These are phyloP conservation scores for Elaphurus davidianus DNA, from an alignment of 2,113 vertebrate genomes.

Conservation along the genomic window DNA sequence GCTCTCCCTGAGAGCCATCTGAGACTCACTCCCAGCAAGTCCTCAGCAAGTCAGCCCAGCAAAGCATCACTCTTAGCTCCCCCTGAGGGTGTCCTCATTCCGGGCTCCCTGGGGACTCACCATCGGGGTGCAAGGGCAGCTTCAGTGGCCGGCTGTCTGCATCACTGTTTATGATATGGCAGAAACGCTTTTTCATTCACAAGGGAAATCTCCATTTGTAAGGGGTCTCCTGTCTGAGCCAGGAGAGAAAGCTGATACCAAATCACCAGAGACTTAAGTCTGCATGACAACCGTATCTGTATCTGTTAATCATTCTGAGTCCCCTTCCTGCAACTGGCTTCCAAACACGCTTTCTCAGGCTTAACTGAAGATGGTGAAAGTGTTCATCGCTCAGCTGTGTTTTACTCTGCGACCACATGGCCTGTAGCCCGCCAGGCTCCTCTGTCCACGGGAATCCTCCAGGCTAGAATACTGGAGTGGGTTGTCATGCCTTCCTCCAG, in stretches of 20 bases:
- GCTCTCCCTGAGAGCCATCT: neutral
- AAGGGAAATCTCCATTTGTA: neutral
- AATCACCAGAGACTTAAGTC: neutral
- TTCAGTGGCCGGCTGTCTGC: neutral
- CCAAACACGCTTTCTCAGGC: neutral
- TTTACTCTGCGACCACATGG: accelerated
- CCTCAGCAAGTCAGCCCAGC: neutral
- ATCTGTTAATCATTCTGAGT: neutral
- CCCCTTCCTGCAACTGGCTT: neutral
- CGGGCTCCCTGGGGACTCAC: neutral
- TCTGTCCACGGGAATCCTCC: neutral
- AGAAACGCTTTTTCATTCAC: neutral
- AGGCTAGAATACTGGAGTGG: neutral
- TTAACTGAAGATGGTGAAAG: neutral
- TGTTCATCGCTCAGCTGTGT: neutral
- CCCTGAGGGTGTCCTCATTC: neutral
- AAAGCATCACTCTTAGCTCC: neutral
- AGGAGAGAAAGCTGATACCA: neutral
- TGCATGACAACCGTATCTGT: accelerated
- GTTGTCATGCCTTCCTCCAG: neutral
- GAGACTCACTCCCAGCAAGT: neutral
- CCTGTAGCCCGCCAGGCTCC: neutral
- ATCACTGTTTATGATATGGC: neutral
- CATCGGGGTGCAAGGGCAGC: neutral
- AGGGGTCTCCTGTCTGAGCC: neutral